Evolutionary conservation across 2,888 invertebrate genomes (phyloP).

Genomic region (Neoaliturus tenellus): DNA sequence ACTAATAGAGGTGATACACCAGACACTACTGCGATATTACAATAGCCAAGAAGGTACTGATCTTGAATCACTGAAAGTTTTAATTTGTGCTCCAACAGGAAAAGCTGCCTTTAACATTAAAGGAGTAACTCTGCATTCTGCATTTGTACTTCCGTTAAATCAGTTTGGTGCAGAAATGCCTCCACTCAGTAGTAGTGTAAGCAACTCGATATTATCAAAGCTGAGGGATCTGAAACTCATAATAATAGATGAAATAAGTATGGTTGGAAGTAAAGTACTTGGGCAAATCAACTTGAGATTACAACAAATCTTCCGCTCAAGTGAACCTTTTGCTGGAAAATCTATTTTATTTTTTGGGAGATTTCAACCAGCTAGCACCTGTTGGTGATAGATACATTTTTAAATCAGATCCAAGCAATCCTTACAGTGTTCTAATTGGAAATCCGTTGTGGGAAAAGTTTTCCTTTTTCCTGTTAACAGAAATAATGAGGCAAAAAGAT

Average conservation of each 20-base stretch:
- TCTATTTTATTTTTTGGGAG: slow-evolving; percentile 62
- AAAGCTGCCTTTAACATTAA: slow-evolving; percentile 58
- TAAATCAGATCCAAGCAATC: slow-evolving; percentile 19
- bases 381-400: too few relatives aligned
- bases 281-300: too few relatives aligned
- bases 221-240: slow-evolving; percentile 59
- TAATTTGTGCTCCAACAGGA: too few relatives aligned
- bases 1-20: slow-evolving; percentile 61
- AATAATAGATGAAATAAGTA: too few relatives aligned
- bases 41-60: slow-evolving; percentile 49
- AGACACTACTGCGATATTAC: slow-evolving; percentile 53
- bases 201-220: slow-evolving; percentile 57
- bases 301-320: too few relatives aligned
- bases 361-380: slow-evolving; percentile 64
- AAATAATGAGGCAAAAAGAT: slow-evolving; percentile 64
- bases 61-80: slow-evolving; percentile 24
- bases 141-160: slow-evolving; percentile 60
- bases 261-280: too few relatives aligned
- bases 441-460: slow-evolving; percentile 61
- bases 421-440: slow-evolving; percentile 19
- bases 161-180: too few relatives aligned
- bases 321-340: slow-evolving; percentile 57
- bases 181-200: slow-evolving; percentile 54
- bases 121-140: slow-evolving; percentile 61
- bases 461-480: slow-evolving; percentile 58